Evolutionary conservation across 2,113 vertebrate genomes (phyloP).

Genomic region (Corvus moneduloides): DNA sequence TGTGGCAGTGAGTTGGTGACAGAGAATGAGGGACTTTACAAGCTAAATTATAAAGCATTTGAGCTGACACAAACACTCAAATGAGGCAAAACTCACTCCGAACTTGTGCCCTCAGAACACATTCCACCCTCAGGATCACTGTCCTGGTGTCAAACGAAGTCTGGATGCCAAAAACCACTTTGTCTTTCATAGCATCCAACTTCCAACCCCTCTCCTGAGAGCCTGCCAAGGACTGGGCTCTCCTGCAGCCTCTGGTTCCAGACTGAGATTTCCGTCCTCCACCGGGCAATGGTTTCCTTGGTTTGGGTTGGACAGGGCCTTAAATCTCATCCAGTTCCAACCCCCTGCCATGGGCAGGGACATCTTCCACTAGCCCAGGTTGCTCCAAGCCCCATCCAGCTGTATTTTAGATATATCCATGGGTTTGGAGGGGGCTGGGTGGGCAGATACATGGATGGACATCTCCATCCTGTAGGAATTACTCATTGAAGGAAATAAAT

Average conservation of each 20-base stretch:
- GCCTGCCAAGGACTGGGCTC: background rate
- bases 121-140: fast-evolving
- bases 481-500: background rate
- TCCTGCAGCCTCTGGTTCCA: background rate
- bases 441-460: background rate
- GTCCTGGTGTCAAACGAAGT: background rate
- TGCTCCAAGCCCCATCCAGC: background rate
- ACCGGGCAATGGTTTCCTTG: background rate
- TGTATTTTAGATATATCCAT: fast-evolving
- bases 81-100: background rate
- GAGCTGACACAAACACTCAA: background rate
- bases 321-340: background rate
- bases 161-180: background rate
- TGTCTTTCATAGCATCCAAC: background rate
- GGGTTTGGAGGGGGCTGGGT: background rate
- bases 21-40: background rate
- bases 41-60: background rate
- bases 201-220: background rate
- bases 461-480: background rate
- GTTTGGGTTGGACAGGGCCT: background rate
- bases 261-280: background rate
- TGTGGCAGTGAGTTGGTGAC: background rate
- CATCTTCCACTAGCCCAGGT: background rate
- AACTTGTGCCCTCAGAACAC: background rate
- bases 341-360: background rate